Conservation (phyloP, 1,140 invertebrate species). For the Dreissena rostriformis region DNA sequence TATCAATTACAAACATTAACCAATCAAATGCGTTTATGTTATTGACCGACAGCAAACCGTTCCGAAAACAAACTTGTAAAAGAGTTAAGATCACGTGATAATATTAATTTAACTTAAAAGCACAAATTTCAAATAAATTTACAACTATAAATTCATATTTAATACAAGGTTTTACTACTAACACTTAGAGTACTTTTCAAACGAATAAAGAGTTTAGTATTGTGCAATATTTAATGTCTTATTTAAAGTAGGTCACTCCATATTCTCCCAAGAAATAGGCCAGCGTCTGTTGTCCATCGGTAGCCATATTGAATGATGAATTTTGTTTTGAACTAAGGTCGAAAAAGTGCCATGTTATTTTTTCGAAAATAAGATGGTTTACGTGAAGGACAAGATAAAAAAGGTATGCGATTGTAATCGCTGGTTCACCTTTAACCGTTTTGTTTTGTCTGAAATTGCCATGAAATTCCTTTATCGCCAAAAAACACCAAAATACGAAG, state of each 20-base stretch:
- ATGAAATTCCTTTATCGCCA: slow-evolving; percentile 9
- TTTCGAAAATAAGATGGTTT: slow-evolving; percentile 48
- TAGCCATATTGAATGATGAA: slow-evolving; percentile 72
- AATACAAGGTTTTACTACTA: background rate
- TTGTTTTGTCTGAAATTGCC: slow-evolving; percentile 36
- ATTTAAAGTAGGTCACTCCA: slow-evolving; percentile 36
- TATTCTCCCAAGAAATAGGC: slow-evolving; percentile 72
- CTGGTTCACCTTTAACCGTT: slow-evolving; percentile 40
- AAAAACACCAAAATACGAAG: background rate
- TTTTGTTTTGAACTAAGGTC: slow-evolving; percentile 53
- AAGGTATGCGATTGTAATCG: slow-evolving; percentile 41
- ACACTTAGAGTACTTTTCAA: background rate
- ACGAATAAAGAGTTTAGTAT: slow-evolving; percentile 23
- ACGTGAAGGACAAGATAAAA: slow-evolving; percentile 47
- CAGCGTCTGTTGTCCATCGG: slow-evolving; percentile 69
- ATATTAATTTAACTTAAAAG: background rate
- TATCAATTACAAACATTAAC: slow-evolving; percentile 69
- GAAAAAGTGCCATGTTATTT: slow-evolving; percentile 55
- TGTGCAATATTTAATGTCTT: background rate
- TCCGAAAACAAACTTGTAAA: slow-evolving; percentile 51
- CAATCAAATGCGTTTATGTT: slow-evolving; percentile 68
- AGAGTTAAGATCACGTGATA: slow-evolving; percentile 45
- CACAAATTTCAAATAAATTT: background rate
- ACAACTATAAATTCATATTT: no score
- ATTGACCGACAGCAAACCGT: slow-evolving; percentile 70